Evolutionary conservation across 2,113 vertebrate genomes (phyloP), one percentile per base, ranked within the genome.

Genomic region (Cyprinodon tularosa): DNA sequence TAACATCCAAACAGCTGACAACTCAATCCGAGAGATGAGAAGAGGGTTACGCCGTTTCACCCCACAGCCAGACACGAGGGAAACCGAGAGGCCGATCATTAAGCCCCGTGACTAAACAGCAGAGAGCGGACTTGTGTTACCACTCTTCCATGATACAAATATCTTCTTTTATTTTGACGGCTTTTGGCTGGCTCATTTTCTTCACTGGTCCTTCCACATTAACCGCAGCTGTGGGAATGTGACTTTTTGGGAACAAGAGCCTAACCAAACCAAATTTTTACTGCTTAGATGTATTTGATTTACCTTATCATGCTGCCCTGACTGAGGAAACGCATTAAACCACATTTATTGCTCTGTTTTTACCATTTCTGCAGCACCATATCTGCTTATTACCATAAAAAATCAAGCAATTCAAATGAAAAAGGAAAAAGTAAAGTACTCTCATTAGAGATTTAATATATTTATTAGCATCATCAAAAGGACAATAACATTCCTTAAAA

Each of bases 1-100:
- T 64, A 66, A 63, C 76, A 60, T 84, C 80, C 83, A 81, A 91
- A 87, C 78, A 89, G 92, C 83, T 89, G 90, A 93, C 89, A 82
- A 86, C 74, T 84, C 78, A 57, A 78, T 87, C 85, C 81, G 40
- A 72, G 84, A 80, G 76, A 76, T 48, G 17, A 60, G 72, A 80
- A 59, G 47, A 69, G 64, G 71, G 73, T 82, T 14, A 64, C 66
- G 42, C 20, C 1, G 66, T 50, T 66, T 77, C 76, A 72, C 64
- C 80, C 75, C 68, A 47, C 68, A 45, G 81, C 57, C 42, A 70
- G 13, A 71, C 71, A 15, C 72, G 37, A 83, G 45, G 14, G 72
- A 86, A 81, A 78, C 76, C 70, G 62, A 81, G 48, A 74, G 59
- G 62, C 57, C 48, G 77, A 67, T 17, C 15, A 76, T 81, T 74